Evolutionary conservation across 2,888 invertebrate genomes (phyloP).

Genomic region (Agrenia bidenticulata): DNA sequence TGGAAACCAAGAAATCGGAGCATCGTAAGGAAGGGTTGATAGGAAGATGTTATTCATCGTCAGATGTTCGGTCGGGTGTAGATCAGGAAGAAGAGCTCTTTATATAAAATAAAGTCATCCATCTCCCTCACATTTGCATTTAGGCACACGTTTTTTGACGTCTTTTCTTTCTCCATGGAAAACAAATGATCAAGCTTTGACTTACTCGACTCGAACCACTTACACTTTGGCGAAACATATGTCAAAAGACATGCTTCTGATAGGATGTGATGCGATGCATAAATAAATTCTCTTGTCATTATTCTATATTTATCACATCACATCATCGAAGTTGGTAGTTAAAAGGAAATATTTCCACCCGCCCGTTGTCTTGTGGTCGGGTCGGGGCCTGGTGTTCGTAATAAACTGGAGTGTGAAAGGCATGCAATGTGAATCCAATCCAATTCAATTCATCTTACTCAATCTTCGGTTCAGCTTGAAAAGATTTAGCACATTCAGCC

Average conservation of each 20-base stretch:
- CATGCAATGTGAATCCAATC: constrained; percentile 14
- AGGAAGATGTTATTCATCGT: constrained; percentile 41
- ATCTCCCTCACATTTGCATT: constrained; percentile 36
- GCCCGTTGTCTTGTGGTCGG: constrained; percentile 4
- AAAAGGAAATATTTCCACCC: neutral
- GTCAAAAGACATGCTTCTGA: constrained; percentile 40
- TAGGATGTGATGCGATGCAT: constrained; percentile 47
- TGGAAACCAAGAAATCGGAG: no score
- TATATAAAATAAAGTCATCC: constrained; percentile 43
- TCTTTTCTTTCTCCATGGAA: constrained; percentile 41
- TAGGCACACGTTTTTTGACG: constrained; percentile 35
- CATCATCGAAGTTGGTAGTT: constrained; percentile 9
- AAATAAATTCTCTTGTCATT: constrained; percentile 53
- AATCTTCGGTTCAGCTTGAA: constrained; percentile 11
- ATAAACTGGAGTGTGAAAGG: neutral
- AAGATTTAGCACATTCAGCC: constrained; percentile 8
- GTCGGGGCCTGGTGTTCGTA: neutral
- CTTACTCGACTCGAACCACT: constrained; percentile 25
- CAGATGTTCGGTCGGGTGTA: constrained; percentile 27
- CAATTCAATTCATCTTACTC: constrained; percentile 28
- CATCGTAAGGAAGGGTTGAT: constrained; percentile 9
- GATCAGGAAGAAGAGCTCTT: neutral
- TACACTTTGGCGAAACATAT: constrained; percentile 40
- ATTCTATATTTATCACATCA: constrained; percentile 49
- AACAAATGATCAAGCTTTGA: constrained; percentile 42